Evolutionary conservation across 2,113 vertebrate genomes (phyloP).

Genomic region (Stegastes partitus): DNA sequence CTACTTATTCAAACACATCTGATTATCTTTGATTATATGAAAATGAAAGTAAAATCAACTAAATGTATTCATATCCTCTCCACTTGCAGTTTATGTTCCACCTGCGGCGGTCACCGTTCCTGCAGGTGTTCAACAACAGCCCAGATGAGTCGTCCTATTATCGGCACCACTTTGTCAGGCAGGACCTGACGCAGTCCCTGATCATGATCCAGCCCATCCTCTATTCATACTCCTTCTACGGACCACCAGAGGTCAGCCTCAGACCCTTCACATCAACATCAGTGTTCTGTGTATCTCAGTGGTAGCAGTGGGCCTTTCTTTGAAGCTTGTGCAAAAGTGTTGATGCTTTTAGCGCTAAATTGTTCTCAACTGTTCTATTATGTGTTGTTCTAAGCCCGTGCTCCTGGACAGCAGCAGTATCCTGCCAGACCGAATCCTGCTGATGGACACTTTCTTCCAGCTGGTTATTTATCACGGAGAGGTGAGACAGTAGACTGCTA

Average conservation of each 20-base stretch:
- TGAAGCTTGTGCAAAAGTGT: neutral
- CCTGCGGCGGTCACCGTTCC: constrained; percentile 94
- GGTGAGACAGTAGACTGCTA: constrained; percentile 78
- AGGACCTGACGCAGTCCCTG: constrained; percentile 97
- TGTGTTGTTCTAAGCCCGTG: constrained; percentile 87
- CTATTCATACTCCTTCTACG: constrained; percentile 96
- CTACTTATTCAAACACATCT: neutral
- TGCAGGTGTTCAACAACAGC: constrained; percentile 99
- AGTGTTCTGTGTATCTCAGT: neutral
- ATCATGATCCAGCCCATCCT: constrained; percentile 99
- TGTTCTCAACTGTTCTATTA: constrained; percentile 19
- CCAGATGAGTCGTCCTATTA: constrained; percentile 97
- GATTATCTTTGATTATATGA: neutral
- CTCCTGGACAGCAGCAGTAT: constrained; percentile 98
- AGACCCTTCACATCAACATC: constrained; percentile 4
- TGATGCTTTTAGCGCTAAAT: neutral
- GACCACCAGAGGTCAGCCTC: constrained; percentile 94
- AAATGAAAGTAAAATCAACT: neutral
- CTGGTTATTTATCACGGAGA: constrained; percentile 98
- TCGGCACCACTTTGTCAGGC: constrained; percentile 94
- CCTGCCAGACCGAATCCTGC: constrained; percentile 93
- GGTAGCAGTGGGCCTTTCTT: neutral
- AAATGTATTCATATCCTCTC: constrained; percentile 10
- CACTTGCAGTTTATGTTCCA: constrained; percentile 96
- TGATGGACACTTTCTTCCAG: constrained; percentile 99